Base-by-base conservation (phyloP, 2,888 invertebrate species). In the Xiphydria camelus region DNA sequence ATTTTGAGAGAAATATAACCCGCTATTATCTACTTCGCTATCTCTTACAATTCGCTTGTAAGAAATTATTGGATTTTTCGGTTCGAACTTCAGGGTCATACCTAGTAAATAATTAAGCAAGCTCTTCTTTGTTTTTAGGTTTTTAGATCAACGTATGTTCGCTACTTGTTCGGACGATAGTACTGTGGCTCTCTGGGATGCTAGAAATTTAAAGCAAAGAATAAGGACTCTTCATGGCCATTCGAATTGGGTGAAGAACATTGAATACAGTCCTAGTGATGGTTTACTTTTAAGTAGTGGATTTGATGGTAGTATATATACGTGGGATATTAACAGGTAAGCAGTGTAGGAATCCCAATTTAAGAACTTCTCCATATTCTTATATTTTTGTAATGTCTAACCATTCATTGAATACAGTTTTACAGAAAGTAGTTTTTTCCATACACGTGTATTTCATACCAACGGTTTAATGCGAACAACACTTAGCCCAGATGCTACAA, bases 131-230 rank as follows among this genome's bases (percentile, higher is more conserved):
- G 51, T 43, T 66, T 64, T 18, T 70, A 94, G 94, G 75, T 95
- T 95, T 78, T 78, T 95, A 49, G 92, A 94, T 74, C 85, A 85
- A 36, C 81, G 89, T 45, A 84, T 88, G 76, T 94, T 96, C 78
- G 94, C 94, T 0, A 93, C 94, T 0, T 94, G 95, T 69, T 94
- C 94, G 1, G 95, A 96, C 72, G 95, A 96, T 73, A 89, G 87
- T 10, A 93, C 94, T 3, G 91, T 96, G 34, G 92, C 91, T 21
- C 73, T 95, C 35, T 96, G 95, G 95, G 95, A 96, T 74, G 84
- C 89, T n/a, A 81, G 96, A 41, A 89, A 88, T 73, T 77, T 94
- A 40, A 89, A 87, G 63, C 82, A 83, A 44, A 86, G 87, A 64
- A 84, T 91, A 45, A 82, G 88, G 47, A 86, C 87, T 9, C 79